These are phyloP conservation scores for Mirza zaza DNA, from an alignment of 2,113 vertebrate genomes.

Conservation along the genomic window DNA sequence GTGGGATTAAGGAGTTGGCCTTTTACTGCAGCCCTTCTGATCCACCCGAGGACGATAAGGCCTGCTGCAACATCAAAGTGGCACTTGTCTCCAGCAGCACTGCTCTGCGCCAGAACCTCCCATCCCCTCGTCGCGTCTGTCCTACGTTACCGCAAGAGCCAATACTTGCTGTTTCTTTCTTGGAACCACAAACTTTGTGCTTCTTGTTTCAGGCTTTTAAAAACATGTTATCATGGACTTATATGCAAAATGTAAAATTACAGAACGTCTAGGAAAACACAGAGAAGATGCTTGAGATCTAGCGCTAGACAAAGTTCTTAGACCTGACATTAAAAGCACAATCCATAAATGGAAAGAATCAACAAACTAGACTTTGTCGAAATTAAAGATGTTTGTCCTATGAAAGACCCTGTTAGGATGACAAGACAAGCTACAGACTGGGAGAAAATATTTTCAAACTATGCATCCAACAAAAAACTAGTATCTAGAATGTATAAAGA, in stretches of 20 bases:
- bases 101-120: not conserved
- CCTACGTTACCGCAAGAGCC: not conserved
- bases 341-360: not conserved
- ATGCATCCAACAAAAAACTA: not conserved
- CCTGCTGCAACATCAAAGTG: slow-evolving; percentile 61
- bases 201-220: not conserved
- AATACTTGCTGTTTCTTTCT: not conserved
- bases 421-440: not conserved
- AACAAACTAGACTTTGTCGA: not conserved
- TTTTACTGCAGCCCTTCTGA: slow-evolving; percentile 58
- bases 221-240: not conserved
- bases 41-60: slow-evolving; percentile 70
- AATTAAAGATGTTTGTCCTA: not conserved
- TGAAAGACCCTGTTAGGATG: not conserved
- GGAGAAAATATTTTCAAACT: not conserved
- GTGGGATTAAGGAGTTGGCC: slow-evolving; percentile 52
- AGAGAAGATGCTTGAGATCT: not conserved
- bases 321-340: not conserved
- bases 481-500: not conserved
- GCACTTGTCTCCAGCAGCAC: not conserved
- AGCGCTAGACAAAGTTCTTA: not conserved
- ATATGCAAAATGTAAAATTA: not conserved
- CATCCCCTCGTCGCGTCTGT: fast-evolving
- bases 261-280: not conserved
- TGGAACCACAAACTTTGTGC: not conserved